A percentile compares a stretch with the other conserved stretches of the same genome.
Evolutionary conservation across 2,113 vertebrate genomes (phyloP).

Genomic region (Sardina pilchardus): DNA sequence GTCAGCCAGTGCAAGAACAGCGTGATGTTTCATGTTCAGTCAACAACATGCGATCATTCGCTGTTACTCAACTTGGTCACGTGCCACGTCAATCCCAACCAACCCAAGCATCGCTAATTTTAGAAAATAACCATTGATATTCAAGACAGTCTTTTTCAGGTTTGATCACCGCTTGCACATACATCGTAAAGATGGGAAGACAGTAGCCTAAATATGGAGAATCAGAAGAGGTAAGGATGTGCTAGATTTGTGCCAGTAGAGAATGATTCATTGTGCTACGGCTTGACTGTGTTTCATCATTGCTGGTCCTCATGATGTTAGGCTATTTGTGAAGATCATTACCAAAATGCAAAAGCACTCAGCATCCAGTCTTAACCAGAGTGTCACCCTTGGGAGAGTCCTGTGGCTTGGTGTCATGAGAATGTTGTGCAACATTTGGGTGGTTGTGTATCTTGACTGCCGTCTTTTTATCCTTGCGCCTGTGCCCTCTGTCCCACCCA

Average conservation of each 20-base stretch:
- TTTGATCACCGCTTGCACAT: background rate
- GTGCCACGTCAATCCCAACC: background rate
- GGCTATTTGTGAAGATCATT: background rate
- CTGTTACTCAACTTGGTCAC: background rate
- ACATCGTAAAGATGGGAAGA: slow-evolving; percentile 25
- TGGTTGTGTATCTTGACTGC: background rate
- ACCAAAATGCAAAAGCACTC: background rate
- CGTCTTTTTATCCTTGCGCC: background rate
- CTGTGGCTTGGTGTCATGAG: slow-evolving; percentile 16
- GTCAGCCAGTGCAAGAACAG: background rate
- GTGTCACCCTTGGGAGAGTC: background rate
- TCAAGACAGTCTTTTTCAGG: background rate
- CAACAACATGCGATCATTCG: background rate
- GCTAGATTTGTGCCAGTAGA: background rate
- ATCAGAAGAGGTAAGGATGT: slow-evolving; percentile 38
- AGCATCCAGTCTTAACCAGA: background rate
- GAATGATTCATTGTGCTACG: background rate
- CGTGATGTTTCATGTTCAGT: background rate
- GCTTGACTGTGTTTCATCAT: no score
- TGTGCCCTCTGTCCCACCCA: background rate
- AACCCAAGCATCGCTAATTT: background rate
- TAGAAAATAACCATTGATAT: background rate
- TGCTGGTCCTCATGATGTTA: no score
- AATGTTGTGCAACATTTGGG: background rate
- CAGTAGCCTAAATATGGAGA: slow-evolving; percentile 43